Percentiles rank a stretch among this genome's conserved stretches.
phyloP scores from a whole-genome alignment of 2,888 invertebrate genomes.

The Plagodis pulveraria region DNA sequence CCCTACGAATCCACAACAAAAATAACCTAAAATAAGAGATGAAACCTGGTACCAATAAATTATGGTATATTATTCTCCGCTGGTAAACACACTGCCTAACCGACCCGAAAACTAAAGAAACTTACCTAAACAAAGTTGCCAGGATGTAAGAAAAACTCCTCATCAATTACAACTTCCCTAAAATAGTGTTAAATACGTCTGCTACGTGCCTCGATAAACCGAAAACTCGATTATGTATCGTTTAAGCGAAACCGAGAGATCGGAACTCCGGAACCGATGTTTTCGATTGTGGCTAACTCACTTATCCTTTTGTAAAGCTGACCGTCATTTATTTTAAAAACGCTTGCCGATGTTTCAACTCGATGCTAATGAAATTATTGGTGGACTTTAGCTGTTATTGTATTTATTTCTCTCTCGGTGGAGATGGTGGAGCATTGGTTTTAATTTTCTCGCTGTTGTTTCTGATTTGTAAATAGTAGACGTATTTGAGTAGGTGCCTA shows the following conservation, averaged over 20 bases:
- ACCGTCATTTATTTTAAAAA: slow-evolving; percentile 51
- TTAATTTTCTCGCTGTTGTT: neutral
- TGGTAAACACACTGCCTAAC: too few species aligned
- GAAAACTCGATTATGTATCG: slow-evolving; percentile 52
- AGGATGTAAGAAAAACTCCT: slow-evolving; percentile 13
- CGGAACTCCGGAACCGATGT: slow-evolving; percentile 46
- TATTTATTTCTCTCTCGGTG: slow-evolving; percentile 35
- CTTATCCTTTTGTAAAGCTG: slow-evolving; percentile 48
- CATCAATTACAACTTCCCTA: slow-evolving; percentile 25
- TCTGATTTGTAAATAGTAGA: neutral
- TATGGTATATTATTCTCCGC: too few species aligned
- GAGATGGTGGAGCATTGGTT: slow-evolving; percentile 14
- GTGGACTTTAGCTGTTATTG: slow-evolving; percentile 33
- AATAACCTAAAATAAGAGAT: too few species aligned
- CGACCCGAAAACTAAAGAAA: neutral
- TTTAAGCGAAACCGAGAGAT: slow-evolving; percentile 44
- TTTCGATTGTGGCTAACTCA: slow-evolving; percentile 53
- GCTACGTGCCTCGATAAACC: slow-evolving; percentile 46
- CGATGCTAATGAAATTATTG: slow-evolving; percentile 45
- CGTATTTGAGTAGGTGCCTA: too few species aligned
- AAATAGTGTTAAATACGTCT: slow-evolving; percentile 35
- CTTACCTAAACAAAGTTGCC: slow-evolving; percentile 11
- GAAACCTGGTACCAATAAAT: too few species aligned
- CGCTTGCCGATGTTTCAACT: slow-evolving; percentile 24
- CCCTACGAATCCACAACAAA: too few species aligned